Conservation (phyloP, 53 echinoderm and acorn worm genomes). For the Echinometra lucunter region DNA sequence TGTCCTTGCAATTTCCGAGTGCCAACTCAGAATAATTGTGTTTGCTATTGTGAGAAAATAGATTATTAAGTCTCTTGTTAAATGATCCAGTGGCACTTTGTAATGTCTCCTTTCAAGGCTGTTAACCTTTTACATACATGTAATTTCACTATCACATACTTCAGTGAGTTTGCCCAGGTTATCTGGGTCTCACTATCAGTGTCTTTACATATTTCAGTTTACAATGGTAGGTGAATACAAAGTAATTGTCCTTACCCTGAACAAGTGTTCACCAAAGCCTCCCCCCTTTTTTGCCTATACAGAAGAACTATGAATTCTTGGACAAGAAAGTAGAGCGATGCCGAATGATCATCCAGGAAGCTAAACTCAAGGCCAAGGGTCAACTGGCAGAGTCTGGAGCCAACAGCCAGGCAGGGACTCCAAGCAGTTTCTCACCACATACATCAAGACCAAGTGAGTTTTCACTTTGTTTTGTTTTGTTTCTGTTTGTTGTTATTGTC, state of each 20-base stretch:
- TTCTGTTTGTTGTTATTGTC: too few species aligned
- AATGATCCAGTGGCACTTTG: too few species aligned
- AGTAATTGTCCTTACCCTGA: background rate
- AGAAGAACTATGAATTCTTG: constrained; percentile 92
- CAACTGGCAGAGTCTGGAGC: constrained; percentile 70
- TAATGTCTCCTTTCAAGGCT: too few species aligned
- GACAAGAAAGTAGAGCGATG: constrained; percentile 93
- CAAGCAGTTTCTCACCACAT: constrained; percentile 90
- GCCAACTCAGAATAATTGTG: too few species aligned
- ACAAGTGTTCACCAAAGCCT: background rate
- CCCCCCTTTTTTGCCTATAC: constrained; percentile 13
- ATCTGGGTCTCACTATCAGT: background rate
- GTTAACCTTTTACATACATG: too few species aligned
- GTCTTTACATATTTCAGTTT: background rate
- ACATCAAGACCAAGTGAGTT: constrained; percentile 84
- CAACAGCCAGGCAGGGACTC: constrained; percentile 83
- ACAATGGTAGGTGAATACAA: background rate
- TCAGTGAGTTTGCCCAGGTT: background rate
- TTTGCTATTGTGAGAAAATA: too few species aligned
- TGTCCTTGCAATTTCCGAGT: too few species aligned
- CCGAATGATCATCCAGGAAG: constrained; percentile 87
- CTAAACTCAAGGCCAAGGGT: constrained; percentile 90
- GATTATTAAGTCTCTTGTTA: too few species aligned
- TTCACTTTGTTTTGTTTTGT: background rate
- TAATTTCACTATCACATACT: too few species aligned